These are phyloP conservation scores for Limnephilus rhombicus DNA, from an alignment of 2,888 invertebrate genomes.

Conservation along the genomic window DNA sequence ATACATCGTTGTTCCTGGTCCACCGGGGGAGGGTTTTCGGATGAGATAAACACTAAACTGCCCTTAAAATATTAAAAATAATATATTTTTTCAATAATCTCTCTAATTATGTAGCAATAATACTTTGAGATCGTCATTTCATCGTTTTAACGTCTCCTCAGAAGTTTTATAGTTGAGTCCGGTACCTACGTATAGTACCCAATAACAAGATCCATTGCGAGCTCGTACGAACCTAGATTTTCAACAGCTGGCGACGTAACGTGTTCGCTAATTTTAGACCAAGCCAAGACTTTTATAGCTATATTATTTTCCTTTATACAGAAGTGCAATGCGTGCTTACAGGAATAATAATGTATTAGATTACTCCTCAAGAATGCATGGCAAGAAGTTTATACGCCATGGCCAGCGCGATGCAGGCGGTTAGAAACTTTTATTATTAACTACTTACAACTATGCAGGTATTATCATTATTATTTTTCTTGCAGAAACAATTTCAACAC, in stretches of 20 bases:
- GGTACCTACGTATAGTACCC: not conserved
- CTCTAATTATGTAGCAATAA: too few relatives aligned
- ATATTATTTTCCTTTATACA: not conserved
- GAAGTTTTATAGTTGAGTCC: not conserved
- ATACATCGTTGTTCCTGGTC: too few relatives aligned
- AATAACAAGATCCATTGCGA: not conserved
- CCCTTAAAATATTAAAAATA: too few relatives aligned
- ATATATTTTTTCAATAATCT: too few relatives aligned
- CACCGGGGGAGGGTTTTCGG: too few relatives aligned
- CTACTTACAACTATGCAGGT: not conserved
- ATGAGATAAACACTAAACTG: too few relatives aligned
- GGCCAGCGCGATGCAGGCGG: not conserved
- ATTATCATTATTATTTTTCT: not conserved
- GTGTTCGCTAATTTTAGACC: conserved; percentile 12
- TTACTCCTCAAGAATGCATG: not conserved
- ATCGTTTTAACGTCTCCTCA: not conserved
- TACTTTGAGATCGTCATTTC: not conserved
- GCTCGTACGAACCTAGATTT: not conserved
- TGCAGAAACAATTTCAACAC: not conserved
- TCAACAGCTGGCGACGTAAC: not conserved
- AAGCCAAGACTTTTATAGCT: not conserved
- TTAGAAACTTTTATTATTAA: not conserved
- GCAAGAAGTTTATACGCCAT: not conserved
- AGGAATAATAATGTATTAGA: not conserved
- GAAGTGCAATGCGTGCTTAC: not conserved